A percentile compares a stretch with the other conserved stretches of the same genome.
Evolutionary conservation across 2,113 vertebrate species (phyloP).

Genomic region (Anhinga anhinga): DNA sequence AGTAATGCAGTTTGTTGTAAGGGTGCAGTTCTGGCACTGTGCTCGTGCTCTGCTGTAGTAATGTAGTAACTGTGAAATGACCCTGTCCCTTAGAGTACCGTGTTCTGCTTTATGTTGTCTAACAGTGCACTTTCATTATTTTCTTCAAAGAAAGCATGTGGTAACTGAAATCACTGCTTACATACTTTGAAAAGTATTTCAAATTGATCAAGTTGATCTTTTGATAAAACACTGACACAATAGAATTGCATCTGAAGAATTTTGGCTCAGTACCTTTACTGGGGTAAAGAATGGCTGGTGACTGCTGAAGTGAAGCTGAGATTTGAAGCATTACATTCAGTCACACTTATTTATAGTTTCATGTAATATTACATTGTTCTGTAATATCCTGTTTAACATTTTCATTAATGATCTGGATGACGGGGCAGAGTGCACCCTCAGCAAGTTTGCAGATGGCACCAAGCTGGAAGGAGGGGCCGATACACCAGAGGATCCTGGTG

Average conservation of each 20-base stretch:
- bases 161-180: neutral
- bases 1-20: neutral
- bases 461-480: neutral
- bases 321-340: neutral
- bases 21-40: neutral
- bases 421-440: neutral
- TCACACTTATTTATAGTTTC: neutral
- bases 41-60: neutral
- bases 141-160: neutral
- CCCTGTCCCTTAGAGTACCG: neutral
- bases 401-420: neutral
- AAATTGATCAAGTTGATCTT: neutral
- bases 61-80: neutral
- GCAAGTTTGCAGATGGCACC: neutral
- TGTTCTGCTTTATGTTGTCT: neutral
- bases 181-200: neutral
- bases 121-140: neutral
- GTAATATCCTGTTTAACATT: neutral
- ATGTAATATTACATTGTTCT: neutral
- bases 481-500: rapidly evolving
- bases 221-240: neutral
- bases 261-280: neutral
- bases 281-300: neutral
- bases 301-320: neutral
- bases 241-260: neutral